These are phyloP conservation scores for Erpornis zantholeuca DNA, from an alignment of 2,113 vertebrate species.

Conservation along the genomic window DNA sequence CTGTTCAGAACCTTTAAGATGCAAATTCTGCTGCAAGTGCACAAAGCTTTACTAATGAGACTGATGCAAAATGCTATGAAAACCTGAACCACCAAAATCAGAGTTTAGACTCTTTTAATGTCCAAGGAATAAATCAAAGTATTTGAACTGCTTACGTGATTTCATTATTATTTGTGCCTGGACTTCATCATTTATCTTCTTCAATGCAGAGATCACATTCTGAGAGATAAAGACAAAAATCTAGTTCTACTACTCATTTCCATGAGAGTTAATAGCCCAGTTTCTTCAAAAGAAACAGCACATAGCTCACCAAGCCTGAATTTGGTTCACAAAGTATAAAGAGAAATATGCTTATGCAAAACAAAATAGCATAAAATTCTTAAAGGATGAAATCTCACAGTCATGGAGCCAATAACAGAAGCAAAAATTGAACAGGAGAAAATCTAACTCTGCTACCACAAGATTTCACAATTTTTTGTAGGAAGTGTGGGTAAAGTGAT, in stretches of 20 bases:
- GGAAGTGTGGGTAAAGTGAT: conserved; percentile 8
- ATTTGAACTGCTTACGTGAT: not conserved
- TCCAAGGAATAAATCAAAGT: not conserved
- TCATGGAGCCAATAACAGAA: not conserved
- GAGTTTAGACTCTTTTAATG: not conserved
- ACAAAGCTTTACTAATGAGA: not conserved
- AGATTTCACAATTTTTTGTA: not conserved
- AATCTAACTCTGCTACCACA: not conserved
- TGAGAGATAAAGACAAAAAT: conserved; percentile 13
- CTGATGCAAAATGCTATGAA: not conserved
- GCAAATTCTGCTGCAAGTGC: not conserved
- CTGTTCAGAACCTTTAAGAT: not conserved
- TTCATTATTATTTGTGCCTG: not conserved
- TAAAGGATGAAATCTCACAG: conserved; percentile 33
- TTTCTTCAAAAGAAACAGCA: conserved; percentile 11
- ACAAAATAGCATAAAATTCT: not conserved
- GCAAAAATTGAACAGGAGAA: not conserved
- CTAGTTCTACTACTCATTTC: not conserved
- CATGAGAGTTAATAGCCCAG: not conserved
- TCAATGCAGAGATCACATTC: not conserved
- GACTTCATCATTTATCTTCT: conserved; percentile 2
- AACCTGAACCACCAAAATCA: not conserved
- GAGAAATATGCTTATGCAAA: conserved; percentile 40
- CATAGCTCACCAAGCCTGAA: not conserved
- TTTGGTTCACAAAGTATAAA: not conserved